These are phyloP conservation scores for Garrulus glandarius DNA, from an alignment of 2,797 vertebrate species.

Conservation along the genomic window DNA sequence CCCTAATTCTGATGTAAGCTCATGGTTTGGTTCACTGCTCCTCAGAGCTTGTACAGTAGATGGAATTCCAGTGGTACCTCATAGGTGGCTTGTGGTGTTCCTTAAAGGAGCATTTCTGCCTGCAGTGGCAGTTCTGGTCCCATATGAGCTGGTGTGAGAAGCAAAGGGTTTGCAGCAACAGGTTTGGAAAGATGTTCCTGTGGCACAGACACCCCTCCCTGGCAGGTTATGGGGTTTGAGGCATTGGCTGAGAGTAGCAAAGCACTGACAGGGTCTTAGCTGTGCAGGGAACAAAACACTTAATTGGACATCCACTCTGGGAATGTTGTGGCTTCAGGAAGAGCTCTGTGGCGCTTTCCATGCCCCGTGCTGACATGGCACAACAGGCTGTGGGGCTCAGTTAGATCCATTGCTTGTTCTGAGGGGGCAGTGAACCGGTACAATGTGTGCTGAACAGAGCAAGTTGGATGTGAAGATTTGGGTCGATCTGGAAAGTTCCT, in stretches of 20 bases:
- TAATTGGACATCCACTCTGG: background rate
- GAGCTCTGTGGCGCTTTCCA: background rate
- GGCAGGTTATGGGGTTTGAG: no score
- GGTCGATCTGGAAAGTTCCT: background rate
- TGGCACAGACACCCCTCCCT: background rate
- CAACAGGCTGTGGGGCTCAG: background rate
- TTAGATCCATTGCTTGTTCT: background rate
- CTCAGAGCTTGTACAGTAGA: background rate
- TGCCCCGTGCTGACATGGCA: background rate
- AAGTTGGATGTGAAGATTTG: background rate
- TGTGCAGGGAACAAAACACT: background rate
- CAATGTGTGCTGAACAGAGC: fast-evolving
- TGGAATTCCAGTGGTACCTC: background rate
- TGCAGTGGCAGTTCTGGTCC: background rate
- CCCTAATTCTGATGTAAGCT: background rate
- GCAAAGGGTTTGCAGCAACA: background rate
- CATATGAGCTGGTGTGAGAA: background rate
- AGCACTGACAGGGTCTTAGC: background rate
- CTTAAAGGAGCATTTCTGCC: background rate
- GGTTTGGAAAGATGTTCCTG: background rate
- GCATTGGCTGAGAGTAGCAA: background rate
- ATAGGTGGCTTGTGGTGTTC: background rate
- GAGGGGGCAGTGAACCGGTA: background rate
- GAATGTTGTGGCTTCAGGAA: background rate
- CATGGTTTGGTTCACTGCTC: background rate